Base-by-base conservation (phyloP, 2,113 vertebrate genomes). In the Accipiter virgatus region DNA sequence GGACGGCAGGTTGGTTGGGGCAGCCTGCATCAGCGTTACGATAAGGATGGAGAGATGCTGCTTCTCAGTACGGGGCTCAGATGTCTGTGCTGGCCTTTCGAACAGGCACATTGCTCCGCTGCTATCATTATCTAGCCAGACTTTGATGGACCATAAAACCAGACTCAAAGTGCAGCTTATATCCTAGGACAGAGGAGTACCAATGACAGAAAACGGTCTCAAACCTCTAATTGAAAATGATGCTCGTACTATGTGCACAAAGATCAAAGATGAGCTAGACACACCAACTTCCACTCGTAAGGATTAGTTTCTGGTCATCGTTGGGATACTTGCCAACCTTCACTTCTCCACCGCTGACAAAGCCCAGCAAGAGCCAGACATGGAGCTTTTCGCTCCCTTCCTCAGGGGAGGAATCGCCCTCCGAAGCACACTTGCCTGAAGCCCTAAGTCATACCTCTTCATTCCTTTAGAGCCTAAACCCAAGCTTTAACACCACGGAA, bases 201-300 rank as follows among this genome's bases (percentile, higher is more conserved):
- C 71, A 66, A 23, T 0, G 1, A 70, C 63, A 80, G 63, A 38
- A 74, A 72, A 59, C 0, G 0, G 36, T 34, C 71, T 65, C 26
- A 81, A 55, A 58, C 42, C n/a, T 53, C 74, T 31, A 73, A 22
- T 2, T 59, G 59, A 78, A 86, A 58, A 48, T 6, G 27, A 43
- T 23, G 78, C 40, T 85, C 1, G 0, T 7, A 31, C 1, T 3
- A 43, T 0, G 0, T 0, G 0, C 0, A 2, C 1, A 6, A 72
- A 0, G 34, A 86, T 45, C 27, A 48, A 80, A 53, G 78, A 70
- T 34, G 77, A 61, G 75, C 89, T 0, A 68, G 90, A 56, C 43
- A 32, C 25, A 59, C 74, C 66, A 58, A 32, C 26, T 53, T 53
- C 68, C 36, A 66, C 61, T 61, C 36, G 2, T 3, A 34, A 89